Evolutionary conservation across 2,113 vertebrate species (phyloP).

Genomic region (Oceanites oceanicus): DNA sequence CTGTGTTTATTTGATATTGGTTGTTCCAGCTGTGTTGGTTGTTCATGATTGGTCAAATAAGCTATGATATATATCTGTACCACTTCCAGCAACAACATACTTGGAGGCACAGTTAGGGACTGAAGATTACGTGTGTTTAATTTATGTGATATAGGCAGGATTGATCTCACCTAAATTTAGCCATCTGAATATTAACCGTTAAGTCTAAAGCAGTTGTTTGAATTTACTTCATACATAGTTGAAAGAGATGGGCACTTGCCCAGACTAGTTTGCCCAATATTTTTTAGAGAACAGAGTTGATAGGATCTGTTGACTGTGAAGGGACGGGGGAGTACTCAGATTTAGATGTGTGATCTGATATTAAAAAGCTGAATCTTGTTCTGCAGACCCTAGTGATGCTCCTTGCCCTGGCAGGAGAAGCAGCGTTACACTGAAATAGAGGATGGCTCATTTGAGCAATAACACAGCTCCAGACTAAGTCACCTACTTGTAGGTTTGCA

Average conservation of each 20-base stretch:
- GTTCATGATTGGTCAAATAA: background rate
- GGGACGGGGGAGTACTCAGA: background rate
- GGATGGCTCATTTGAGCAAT: background rate
- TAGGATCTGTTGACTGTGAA: background rate
- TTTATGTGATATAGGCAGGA: background rate
- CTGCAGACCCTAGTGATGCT: background rate
- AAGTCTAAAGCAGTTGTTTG: background rate
- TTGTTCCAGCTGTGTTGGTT: background rate
- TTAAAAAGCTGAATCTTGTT: background rate
- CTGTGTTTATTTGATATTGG: background rate
- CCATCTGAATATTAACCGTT: background rate
- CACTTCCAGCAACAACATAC: background rate
- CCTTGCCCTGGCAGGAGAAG: background rate
- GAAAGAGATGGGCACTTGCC: background rate
- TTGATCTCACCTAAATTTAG: background rate
- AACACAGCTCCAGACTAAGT: background rate
- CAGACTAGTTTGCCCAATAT: background rate
- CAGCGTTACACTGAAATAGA: background rate
- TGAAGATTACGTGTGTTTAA: background rate
- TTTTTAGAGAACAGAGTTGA: background rate
- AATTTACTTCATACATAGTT: background rate
- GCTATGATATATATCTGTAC: background rate
- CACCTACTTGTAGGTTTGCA: background rate
- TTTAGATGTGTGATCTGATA: background rate
- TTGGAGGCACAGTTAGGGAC: background rate